These are phyloP conservation scores for Standfussiana lucernea DNA, from an alignment of 2,888 invertebrate species.

Conservation along the genomic window DNA sequence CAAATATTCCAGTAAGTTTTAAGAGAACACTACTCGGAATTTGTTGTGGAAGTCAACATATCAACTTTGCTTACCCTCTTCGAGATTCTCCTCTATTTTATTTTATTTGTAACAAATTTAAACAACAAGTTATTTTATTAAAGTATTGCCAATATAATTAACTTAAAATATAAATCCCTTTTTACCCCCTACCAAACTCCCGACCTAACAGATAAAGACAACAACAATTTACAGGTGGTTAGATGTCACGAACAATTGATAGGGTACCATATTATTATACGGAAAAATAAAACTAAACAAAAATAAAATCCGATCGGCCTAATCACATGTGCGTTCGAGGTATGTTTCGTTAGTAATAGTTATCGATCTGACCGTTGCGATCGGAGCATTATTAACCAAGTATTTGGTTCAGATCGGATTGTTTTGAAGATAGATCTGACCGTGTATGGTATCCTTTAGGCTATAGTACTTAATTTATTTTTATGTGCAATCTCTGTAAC, in stretches of 20 bases:
- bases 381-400: background rate
- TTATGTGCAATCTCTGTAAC: background rate
- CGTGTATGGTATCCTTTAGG: background rate
- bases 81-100: background rate
- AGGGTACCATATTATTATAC: background rate
- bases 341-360: background rate
- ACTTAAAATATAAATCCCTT: background rate
- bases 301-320: background rate
- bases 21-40: too few species aligned
- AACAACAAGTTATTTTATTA: background rate
- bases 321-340: background rate
- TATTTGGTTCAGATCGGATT: background rate
- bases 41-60: background rate
- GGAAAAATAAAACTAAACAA: background rate
- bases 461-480: too few species aligned
- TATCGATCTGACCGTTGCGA: background rate
- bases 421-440: background rate
- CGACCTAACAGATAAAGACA: background rate
- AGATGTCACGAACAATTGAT: constrained; percentile 7
- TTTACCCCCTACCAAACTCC: background rate
- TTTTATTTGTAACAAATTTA: background rate
- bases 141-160: background rate
- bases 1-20: background rate
- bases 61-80: background rate
- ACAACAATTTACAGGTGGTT: background rate